phyloP scores from a whole-genome alignment of 2,888 invertebrate genomes.

The Euclidia mi region DNA sequence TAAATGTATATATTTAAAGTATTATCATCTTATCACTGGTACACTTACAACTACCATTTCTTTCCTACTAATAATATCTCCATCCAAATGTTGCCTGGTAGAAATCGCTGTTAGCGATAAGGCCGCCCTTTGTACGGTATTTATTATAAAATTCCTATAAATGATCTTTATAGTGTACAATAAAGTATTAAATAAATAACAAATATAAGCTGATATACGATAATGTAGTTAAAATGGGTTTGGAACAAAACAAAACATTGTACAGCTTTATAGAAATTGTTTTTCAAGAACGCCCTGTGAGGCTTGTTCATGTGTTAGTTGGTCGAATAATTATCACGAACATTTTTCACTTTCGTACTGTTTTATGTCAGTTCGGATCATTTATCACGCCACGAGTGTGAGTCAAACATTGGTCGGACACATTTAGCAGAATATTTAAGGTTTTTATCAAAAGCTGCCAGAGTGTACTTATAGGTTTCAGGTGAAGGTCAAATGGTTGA shows the following conservation, averaged over 20 bases:
- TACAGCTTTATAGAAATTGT: conserved; percentile 13
- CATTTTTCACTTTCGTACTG: conserved; percentile 72
- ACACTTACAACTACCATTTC: too few species aligned
- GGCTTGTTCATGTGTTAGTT: conserved; percentile 47
- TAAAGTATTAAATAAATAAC: too few species aligned
- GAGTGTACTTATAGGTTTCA: background rate
- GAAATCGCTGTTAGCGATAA: too few species aligned
- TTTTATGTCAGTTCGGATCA: conserved; percentile 67
- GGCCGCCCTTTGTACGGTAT: too few species aligned
- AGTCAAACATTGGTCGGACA: conserved; percentile 42
- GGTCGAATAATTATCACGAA: conserved; percentile 63
- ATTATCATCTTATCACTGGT: too few species aligned
- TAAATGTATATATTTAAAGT: too few species aligned
- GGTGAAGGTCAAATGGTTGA: background rate
- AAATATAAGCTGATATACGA: too few species aligned
- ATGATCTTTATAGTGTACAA: too few species aligned
- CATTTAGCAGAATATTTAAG: conserved; percentile 33
- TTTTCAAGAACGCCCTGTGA: conserved; percentile 29
- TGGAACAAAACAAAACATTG: conserved; percentile 18
- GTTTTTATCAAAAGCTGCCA: background rate
- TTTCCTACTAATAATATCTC: too few species aligned
- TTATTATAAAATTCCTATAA: too few species aligned
- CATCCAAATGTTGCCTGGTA: too few species aligned
- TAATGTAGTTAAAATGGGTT: too few species aligned
- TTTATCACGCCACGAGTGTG: conserved; percentile 65